These are phyloP conservation scores for Carettochelys insculpta DNA, from an alignment of 2,113 vertebrate genomes.

Conservation along the genomic window DNA sequence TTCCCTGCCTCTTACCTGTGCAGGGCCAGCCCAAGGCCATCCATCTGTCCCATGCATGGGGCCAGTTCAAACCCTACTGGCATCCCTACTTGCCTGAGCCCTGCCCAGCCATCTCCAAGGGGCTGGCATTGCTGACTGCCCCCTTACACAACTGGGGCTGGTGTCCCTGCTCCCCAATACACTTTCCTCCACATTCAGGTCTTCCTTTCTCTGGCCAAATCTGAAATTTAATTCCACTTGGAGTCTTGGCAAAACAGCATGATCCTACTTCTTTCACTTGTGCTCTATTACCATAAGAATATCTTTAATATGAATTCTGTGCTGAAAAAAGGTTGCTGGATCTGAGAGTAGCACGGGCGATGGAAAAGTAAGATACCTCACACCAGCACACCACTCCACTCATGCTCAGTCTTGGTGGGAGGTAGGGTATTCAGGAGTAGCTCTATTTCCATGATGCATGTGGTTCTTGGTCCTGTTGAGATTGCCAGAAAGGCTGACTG, in stretches of 20 bases:
- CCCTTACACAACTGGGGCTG: too few relatives aligned
- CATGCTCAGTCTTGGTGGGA: fast-evolving
- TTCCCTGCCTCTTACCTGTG: too few relatives aligned
- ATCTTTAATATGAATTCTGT: not conserved
- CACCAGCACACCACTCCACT: too few relatives aligned
- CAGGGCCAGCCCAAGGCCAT: too few relatives aligned
- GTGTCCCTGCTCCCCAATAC: too few relatives aligned
- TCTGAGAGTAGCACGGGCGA: fast-evolving
- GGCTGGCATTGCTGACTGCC: too few relatives aligned
- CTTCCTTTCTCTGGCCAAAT: not conserved
- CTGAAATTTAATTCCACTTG: not conserved
- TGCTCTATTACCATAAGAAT: not conserved
- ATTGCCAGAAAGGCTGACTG: not conserved
- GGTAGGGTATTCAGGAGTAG: not conserved
- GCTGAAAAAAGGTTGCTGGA: not conserved
- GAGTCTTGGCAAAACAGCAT: not conserved
- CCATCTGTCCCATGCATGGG: too few relatives aligned
- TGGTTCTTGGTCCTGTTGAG: not conserved
- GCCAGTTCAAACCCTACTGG: too few relatives aligned
- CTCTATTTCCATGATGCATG: fast-evolving
- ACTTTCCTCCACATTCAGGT: too few relatives aligned
- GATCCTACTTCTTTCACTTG: not conserved
- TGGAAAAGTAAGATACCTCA: too few relatives aligned
- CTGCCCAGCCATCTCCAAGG: too few relatives aligned
- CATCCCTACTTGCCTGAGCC: too few relatives aligned